Evolutionary conservation across 2,888 invertebrate genomes (phyloP), one percentile per base, ranked within the genome.

Genomic region (Coleophora deauratella): DNA sequence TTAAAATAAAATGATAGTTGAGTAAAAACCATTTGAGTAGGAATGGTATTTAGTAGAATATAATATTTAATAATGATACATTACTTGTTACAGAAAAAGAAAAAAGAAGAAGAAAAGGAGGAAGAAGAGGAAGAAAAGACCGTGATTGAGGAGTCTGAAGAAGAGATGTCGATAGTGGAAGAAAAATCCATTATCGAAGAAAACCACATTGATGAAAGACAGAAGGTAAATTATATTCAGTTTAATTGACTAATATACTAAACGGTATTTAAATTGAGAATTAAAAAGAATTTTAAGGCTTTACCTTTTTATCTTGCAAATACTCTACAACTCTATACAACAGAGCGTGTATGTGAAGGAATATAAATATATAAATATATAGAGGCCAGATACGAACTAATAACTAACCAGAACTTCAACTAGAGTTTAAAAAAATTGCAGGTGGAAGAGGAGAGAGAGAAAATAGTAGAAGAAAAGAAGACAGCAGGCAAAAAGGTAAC

Each of bases 161-260:
- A 85, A 59, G 87, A 84, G 62, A 86, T 79, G 74, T 82, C 82
- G 2, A 64, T 85, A 11, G 72, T 80, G 4, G 85, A 82, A 58
- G 79, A 77, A 51, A 86, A 82, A 59, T 81, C 81, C 3, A 68
- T 82, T 33, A 73, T 81, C 30, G 81, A 85, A 70, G 82, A 86
- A 62, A 86, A 86, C 45, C 85, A 84, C 45, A 70, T 84, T 1
- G 88, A 88, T 43, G 81, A 86, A 66, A 74, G 72, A 58, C 76
- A 72, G 51, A 76, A 67, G 69, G 78, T 77, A 66, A 71, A 47
- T 52, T 54, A 38, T 21, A 35, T n/a, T 34, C 41, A 15, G 12
- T 32, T 31, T 15, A 27, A 12, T 37, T 35, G 9, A 27, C 38
- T 55, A 40, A 62, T n/a, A n/a, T n/a, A n/a, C n/a, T n/a, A n/a